Evolutionary conservation across 2,113 vertebrate species (phyloP).

Genomic region (Saccopteryx leptura): DNA sequence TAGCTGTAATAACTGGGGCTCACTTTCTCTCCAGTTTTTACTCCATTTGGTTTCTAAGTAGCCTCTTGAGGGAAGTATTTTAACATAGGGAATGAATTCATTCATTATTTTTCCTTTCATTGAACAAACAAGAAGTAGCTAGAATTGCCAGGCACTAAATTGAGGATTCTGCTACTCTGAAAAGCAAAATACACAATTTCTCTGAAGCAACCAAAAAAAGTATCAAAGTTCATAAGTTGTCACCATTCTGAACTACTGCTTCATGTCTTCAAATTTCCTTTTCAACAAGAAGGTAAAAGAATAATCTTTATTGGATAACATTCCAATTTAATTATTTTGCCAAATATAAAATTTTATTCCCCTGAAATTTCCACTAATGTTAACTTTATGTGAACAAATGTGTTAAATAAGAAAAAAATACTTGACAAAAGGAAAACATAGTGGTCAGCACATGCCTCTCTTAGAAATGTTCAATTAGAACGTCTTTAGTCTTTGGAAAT

Average conservation of each 20-base stretch:
- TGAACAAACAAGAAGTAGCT: slow-evolving; percentile 62
- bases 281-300: not conserved
- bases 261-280: slow-evolving; percentile 49
- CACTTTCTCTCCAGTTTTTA: slow-evolving; percentile 64
- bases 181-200: slow-evolving; percentile 48
- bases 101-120: slow-evolving; percentile 63
- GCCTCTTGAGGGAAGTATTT: slow-evolving; percentile 64
- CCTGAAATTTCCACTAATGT: not conserved
- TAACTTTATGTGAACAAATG: not conserved
- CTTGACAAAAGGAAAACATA: not conserved
- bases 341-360: slow-evolving; percentile 34
- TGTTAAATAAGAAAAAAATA: not conserved
- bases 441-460: not conserved
- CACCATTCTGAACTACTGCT: not conserved
- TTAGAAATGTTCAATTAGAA: not conserved
- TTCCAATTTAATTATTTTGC: slow-evolving; percentile 17
- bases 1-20: slow-evolving; percentile 66
- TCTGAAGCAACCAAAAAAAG: slow-evolving; percentile 31
- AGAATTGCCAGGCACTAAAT: slow-evolving; percentile 63
- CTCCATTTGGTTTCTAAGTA: slow-evolving; percentile 67
- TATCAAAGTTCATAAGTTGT: slow-evolving; percentile 15
- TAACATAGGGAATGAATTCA: slow-evolving; percentile 64
- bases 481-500: not conserved
- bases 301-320: not conserved
- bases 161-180: slow-evolving; percentile 34